A percentile compares a stretch with the other conserved stretches of the same genome.
phyloP scores from a whole-genome alignment of 2,113 vertebrate genomes.

The Haliaeetus leucogaster region DNA sequence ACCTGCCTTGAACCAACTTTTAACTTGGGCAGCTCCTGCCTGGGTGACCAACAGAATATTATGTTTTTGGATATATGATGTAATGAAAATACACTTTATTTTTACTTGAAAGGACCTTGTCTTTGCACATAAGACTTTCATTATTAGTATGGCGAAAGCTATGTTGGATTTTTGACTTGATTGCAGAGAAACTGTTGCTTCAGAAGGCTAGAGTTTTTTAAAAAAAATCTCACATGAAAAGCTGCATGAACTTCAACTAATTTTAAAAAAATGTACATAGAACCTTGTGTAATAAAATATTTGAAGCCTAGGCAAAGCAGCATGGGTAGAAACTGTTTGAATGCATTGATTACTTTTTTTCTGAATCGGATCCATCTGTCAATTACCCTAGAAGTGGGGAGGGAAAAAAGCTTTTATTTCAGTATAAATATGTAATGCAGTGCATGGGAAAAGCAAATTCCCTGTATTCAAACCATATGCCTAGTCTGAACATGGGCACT shows the following conservation, averaged over 20 bases:
- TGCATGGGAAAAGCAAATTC: slow-evolving; percentile 28
- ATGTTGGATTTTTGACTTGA: neutral
- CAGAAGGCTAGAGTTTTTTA: neutral
- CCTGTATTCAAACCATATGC: slow-evolving; percentile 45
- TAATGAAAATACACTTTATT: neutral
- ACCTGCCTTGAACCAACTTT: neutral
- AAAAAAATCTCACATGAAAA: slow-evolving; percentile 7
- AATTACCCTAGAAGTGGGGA: neutral
- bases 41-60: neutral
- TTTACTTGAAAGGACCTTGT: neutral
- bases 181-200: neutral
- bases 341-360: slow-evolving; percentile 12
- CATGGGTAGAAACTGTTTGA: neutral
- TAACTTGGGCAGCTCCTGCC: neutral
- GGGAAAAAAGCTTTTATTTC: neutral
- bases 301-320: neutral
- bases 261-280: neutral
- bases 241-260: neutral
- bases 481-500: neutral
- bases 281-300: slow-evolving; percentile 4
- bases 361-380: slow-evolving; percentile 48
- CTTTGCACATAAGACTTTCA: neutral
- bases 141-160: neutral
- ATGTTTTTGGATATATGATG: neutral
- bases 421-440: slow-evolving; percentile 7